Base-by-base conservation (phyloP, 2,113 vertebrate genomes). In the Mystacornis crossleyi region DNA sequence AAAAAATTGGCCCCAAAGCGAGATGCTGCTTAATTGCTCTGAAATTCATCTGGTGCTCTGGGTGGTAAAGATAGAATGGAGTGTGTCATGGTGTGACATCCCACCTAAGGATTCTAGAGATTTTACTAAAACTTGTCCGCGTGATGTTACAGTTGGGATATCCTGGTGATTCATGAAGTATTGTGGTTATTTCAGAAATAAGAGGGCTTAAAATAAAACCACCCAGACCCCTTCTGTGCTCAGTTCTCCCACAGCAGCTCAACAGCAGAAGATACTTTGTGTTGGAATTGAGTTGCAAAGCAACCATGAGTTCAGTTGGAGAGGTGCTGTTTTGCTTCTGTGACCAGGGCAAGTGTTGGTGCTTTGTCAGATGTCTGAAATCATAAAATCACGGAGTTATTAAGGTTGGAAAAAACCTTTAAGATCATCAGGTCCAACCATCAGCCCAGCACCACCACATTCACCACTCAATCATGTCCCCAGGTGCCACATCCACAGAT, bases 191-290 rank as follows among this genome's bases (percentile, higher is more conserved):
- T 95, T 95, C 54, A 86, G 91, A 89, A 88, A 72, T 40, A 69
- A 62, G 58, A 55, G 71, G 21, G 38, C 92, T 81, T 81, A 81
- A 95, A 95, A 92, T 90, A 93, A 95, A 92, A 9, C 81, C 78
- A 40, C 78, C 81, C 79, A 85, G 94, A 94, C 70, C 92, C 85
- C 50, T 94, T 73, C 88, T 96, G 94, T 54, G 88, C 82, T 74
- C 45, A 18, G 54, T 48, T 82, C n/a, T 75, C 61, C 40, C 28
- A 7, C 88, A 74, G 78, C 83, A 91, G 50, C 91, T 85, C 36
- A 25, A 26, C 20, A 75, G 75, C 57, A 74, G 53, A 50, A 64
- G 79, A n/a, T 34, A 4, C 3, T 90, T 74, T n/a, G 66, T 0
- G 1, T 31, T 90, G 74, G 79, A 67, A 29, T 40, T n/a, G 53